Conservation (phyloP, 2,113 vertebrate genomes). For the Illadopsis cleaveri region DNA sequence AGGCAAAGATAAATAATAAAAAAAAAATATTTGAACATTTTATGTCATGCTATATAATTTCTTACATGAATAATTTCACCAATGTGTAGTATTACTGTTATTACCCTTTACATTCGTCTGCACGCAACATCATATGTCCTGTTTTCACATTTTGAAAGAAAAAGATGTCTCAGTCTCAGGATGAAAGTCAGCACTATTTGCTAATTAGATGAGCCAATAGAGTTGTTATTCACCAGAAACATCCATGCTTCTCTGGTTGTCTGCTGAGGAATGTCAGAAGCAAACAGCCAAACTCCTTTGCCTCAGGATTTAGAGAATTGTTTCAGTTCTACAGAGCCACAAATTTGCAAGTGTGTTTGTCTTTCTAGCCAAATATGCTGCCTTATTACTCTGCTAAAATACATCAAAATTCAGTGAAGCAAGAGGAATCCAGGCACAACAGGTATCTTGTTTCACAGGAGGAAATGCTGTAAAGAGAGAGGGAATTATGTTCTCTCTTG, state of each 20-base stretch:
- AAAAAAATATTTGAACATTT: neutral
- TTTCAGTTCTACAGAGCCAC: neutral
- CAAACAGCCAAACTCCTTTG: neutral
- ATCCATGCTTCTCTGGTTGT: neutral
- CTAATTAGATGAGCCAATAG: neutral
- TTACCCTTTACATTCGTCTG: neutral
- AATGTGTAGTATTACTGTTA: neutral
- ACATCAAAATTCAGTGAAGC: neutral
- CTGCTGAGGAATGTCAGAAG: neutral
- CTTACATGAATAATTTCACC: neutral
- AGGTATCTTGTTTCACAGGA: neutral
- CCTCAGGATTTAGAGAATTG: neutral
- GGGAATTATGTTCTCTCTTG: neutral
- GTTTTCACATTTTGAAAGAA: neutral
- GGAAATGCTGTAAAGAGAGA: neutral
- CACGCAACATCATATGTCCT: neutral
- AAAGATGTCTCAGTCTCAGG: neutral
- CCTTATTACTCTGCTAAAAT: neutral
- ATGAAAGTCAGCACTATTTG: neutral
- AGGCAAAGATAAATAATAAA: neutral
- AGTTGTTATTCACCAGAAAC: neutral
- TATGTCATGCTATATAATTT: neutral
- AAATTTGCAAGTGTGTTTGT: neutral
- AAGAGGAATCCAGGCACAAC: neutral
- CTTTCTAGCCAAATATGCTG: neutral